phyloP scores from a whole-genome alignment of 2,797 vertebrate genomes.

The Remorina albescens region DNA sequence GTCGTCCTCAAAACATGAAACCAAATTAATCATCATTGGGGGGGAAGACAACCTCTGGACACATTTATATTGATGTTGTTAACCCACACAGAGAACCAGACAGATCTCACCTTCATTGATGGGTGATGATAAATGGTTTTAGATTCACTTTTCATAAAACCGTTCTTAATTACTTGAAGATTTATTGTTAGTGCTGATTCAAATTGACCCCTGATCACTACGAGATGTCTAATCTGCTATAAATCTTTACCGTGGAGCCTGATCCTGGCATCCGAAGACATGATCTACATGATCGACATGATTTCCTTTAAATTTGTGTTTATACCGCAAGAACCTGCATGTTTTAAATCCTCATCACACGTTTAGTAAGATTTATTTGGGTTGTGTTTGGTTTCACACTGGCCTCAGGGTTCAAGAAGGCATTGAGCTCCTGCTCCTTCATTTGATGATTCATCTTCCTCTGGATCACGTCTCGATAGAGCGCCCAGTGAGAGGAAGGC shows the following conservation, averaged over 20 bases:
- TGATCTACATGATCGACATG: not conserved
- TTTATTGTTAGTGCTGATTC: not conserved
- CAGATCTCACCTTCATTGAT: not conserved
- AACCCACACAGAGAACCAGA: too few relatives aligned
- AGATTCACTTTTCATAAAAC: not conserved
- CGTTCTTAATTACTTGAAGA: not conserved
- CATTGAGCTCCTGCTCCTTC: constrained; percentile 57
- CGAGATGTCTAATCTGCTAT: not conserved
- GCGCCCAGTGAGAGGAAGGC: constrained; percentile 16
- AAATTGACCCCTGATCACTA: not conserved
- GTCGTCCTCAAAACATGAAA: not conserved
- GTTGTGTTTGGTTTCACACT: constrained; percentile 44
- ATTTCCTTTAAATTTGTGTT: not conserved
- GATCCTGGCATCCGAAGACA: not conserved
- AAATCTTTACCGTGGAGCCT: not conserved
- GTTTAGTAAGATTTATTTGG: constrained; percentile 21
- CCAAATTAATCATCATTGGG: not conserved
- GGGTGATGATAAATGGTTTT: not conserved
- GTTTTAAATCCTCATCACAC: constrained; percentile 26
- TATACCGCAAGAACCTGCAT: not conserved
- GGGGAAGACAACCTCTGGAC: not conserved
- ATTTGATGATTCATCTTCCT: constrained; percentile 63
- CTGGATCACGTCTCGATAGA: constrained; percentile 69
- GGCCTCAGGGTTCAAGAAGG: constrained; percentile 59
- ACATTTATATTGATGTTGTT: not conserved